Evolutionary conservation across 1,140 invertebrate species (phyloP), one percentile per base, ranked within the genome.

Genomic region (Drosophila serrata): DNA sequence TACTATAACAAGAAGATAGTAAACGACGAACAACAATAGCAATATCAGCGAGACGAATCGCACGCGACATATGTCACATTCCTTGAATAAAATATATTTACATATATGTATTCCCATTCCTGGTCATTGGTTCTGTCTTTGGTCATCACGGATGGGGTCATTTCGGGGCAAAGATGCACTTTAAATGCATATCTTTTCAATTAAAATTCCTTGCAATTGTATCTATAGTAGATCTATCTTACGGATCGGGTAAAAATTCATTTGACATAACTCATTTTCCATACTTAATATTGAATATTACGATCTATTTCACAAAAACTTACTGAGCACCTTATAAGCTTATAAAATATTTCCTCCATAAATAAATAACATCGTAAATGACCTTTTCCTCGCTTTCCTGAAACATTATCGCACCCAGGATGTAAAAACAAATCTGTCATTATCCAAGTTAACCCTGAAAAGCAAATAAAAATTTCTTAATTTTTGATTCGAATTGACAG

Each of bases 41-140:
- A 43, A 63, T 49, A 72, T 72, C 69, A 49, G 55, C 43, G 24
- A 46, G 67, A 48, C 68, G 43, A 72, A 59, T 59, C 69, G 69
- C 69, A 73, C 69, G 67, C 69, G 67, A 59, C 67, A 35, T 43
- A 22, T 58, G 68, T 72, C 68, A 58, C 49, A 31, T 37, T 69
- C 64, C 56, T 48, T 27, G n/a, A 40, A 46, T 43, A 39, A 49
- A 31, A 49, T 29, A 72, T 72, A 45, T 49, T 59, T 24, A 12
- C 69, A 72, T 40, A 72, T 40, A 39, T 35, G n/a, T 33, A 29
- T 70, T 58, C 51, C 35, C 49, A 72, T 72, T 59, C 35, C 65
- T 48, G 64, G 33, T 31, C 49, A 64, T 33, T 29, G 31, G 29
- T 35, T 40, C 29, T 48, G 42, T 35, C 39, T 22, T 59, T 72